These are phyloP conservation scores for Peribatodes rhomboidaria DNA, from an alignment of 2,888 invertebrate species.

Conservation along the genomic window DNA sequence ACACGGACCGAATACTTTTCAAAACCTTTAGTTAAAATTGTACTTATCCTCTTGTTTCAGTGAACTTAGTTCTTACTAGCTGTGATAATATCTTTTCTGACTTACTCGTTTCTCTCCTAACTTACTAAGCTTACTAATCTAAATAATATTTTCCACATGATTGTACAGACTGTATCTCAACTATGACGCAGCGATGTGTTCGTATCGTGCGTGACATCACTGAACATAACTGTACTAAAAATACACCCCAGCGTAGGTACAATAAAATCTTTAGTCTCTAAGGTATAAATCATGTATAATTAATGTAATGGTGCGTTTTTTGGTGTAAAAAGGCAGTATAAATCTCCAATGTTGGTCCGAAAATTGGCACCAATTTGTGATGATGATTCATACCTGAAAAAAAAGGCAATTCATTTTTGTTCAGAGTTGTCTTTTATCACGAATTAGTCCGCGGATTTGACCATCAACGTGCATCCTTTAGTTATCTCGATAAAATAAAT, in stretches of 20 bases:
- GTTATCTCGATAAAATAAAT: no score
- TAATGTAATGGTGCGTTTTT: constrained; percentile 1
- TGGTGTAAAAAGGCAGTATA: constrained; percentile 1
- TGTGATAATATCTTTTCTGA: not conserved
- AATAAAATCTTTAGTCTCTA: not conserved
- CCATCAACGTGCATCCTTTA: no score
- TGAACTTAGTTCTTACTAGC: no score
- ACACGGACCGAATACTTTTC: not conserved
- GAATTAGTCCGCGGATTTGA: no score
- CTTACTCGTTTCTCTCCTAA: no score
- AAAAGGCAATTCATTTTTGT: not conserved
- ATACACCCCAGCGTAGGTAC: not conserved
- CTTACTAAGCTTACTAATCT: not conserved
- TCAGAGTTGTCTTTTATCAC: no score
- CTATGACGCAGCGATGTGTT: not conserved
- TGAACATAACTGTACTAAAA: constrained; percentile 1
- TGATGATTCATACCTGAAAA: not conserved
- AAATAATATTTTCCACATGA: not conserved
- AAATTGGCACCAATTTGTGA: not conserved
- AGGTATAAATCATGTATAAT: constrained; percentile 4
- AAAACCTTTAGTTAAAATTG: no score
- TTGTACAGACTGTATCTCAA: not conserved
- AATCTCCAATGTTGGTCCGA: not conserved
- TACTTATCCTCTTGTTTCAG: no score
- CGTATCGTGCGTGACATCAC: constrained; percentile 4